phyloP scores from a whole-genome alignment of 2,797 vertebrate species.

The Lemur catta region DNA sequence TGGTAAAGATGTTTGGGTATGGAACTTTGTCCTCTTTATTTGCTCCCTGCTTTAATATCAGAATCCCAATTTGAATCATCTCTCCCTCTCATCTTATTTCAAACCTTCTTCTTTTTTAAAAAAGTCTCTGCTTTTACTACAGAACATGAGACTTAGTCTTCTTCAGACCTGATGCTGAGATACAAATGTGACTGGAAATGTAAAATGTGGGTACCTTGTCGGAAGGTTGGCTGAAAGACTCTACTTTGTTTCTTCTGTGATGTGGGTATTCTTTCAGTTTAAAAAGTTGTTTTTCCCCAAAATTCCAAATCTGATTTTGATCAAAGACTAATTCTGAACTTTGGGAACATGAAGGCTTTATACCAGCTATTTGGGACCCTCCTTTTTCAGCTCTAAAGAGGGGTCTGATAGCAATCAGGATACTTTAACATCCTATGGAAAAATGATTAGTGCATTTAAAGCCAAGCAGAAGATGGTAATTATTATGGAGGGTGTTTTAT shows the following conservation, averaged over 20 bases:
- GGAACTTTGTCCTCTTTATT: not conserved
- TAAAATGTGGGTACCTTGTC: not conserved
- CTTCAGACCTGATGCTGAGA: not conserved
- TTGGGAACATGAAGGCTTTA: slow-evolving; percentile 5
- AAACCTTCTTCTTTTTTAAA: not conserved
- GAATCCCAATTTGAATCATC: not conserved
- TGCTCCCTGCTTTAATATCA: not conserved
- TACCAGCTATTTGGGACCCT: not conserved
- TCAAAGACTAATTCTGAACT: slow-evolving; percentile 52
- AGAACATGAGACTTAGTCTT: not conserved
- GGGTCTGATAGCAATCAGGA: not conserved
- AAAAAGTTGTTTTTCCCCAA: not conserved
- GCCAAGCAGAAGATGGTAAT: slow-evolving; percentile 29
- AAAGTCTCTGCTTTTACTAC: not conserved
- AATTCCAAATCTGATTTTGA: slow-evolving; percentile 24
- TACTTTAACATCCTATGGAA: slow-evolving; percentile 41
- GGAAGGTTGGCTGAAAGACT: not conserved
- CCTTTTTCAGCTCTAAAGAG: slow-evolving; percentile 19
- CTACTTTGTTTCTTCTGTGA: not conserved
- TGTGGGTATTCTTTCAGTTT: not conserved
- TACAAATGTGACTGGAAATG: not conserved
- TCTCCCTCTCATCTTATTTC: not conserved
- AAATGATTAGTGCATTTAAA: slow-evolving; percentile 55
- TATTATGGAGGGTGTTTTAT: slow-evolving; percentile 4
- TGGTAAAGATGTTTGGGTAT: not conserved